Percentiles rank a stretch among this genome's conserved stretches.
phyloP scores from a whole-genome alignment of 2,888 invertebrate genomes.

The Aleiodes testaceus region DNA sequence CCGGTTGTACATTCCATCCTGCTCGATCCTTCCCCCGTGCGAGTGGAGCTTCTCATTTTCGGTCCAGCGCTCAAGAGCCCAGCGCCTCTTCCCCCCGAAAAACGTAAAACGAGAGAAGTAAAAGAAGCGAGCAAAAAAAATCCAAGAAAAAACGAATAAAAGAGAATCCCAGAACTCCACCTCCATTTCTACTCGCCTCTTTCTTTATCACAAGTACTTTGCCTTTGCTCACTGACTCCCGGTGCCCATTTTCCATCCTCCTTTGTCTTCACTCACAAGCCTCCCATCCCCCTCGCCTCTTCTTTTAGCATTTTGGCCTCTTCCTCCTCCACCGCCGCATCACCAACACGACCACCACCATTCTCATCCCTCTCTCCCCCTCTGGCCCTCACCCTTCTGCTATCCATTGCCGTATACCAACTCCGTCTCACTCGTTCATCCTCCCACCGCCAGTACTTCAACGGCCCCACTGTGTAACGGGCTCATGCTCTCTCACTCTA shows the following conservation, averaged over 20 bases:
- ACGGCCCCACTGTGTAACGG: conserved; percentile 55
- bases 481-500: conserved; percentile 64
- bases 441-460: conserved; percentile 42
- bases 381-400: conserved; percentile 42
- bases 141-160: background rate
- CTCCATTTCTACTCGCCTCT: conserved; percentile 36
- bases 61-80: background rate
- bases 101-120: conserved; percentile 12
- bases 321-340: conserved; percentile 42
- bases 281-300: conserved; percentile 46
- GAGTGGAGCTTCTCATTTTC: conserved; percentile 33
- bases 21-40: conserved; percentile 35
- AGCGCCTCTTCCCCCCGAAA: background rate
- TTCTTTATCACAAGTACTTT: conserved; percentile 31
- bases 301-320: conserved; percentile 40
- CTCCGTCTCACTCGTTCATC: conserved; percentile 47
- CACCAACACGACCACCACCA: background rate
- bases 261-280: conserved; percentile 36
- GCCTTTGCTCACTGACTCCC: conserved; percentile 33
- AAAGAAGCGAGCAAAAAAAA: conserved; percentile 1
- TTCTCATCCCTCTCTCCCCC: conserved; percentile 47
- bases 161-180: conserved; percentile 16
- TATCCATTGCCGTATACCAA: conserved; percentile 41
- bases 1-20: conserved; percentile 44
- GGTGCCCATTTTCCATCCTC: conserved; percentile 38